A percentile compares a stretch with the other conserved stretches of the same genome.
phyloP scores from a whole-genome alignment of 64 coral and sea anemone genomes.

The Exaiptasia diaphana region DNA sequence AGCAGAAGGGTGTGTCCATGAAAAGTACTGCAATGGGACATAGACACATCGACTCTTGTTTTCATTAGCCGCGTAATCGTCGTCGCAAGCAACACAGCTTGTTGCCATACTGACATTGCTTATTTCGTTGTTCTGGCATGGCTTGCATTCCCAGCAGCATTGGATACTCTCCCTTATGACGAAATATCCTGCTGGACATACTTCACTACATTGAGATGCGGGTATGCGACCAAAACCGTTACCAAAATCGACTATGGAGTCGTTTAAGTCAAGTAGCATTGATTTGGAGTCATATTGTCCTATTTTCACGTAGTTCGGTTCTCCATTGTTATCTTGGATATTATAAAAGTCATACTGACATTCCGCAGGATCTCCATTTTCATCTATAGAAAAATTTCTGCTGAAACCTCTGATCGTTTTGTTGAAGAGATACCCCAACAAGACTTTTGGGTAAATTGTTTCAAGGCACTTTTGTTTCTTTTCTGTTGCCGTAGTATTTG shows the following conservation, averaged over 20 bases:
- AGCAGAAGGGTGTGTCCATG: slow-evolving; percentile 30
- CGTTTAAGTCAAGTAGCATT: not conserved
- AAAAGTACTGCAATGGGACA: slow-evolving; percentile 38
- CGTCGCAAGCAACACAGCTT: slow-evolving; percentile 15
- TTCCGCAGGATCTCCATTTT: not conserved
- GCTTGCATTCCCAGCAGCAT: slow-evolving; percentile 68
- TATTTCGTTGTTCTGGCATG: slow-evolving; percentile 8
- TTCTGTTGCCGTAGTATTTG: not conserved
- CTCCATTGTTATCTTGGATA: not conserved
- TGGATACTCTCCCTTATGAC: not conserved
- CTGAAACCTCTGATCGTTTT: not conserved
- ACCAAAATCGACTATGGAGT: not conserved
- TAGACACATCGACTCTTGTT: slow-evolving; percentile 34
- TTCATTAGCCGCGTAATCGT: slow-evolving; percentile 8
- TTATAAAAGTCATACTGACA: slow-evolving; percentile 3
- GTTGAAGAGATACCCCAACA: not conserved
- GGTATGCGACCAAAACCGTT: not conserved
- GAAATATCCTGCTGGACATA: slow-evolving; percentile 38
- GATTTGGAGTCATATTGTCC: not conserved
- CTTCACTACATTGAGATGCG: slow-evolving; percentile 21
- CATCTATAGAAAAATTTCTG: not conserved
- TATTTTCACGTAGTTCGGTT: not conserved
- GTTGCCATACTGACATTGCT: slow-evolving; percentile 33
- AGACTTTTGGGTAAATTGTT: not conserved
- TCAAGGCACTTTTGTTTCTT: not conserved